A percentile compares a stretch with the other conserved stretches of the same genome.
phyloP scores from a whole-genome alignment of 2,888 invertebrate species.

The Crossocerus cetratus region DNA sequence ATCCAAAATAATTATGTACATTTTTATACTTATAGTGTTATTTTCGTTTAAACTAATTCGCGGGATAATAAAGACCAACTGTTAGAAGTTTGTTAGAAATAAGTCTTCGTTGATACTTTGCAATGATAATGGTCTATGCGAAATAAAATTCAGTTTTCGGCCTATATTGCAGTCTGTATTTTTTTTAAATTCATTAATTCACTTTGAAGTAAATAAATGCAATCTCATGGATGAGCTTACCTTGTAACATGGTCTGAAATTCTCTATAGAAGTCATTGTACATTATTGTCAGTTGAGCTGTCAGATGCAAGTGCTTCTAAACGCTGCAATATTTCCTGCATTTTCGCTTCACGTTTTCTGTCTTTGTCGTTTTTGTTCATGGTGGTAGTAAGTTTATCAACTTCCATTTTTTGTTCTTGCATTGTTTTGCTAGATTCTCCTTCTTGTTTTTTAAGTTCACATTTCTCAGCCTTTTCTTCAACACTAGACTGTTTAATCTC shows the following conservation, averaged over 20 bases:
- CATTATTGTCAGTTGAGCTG: too few species aligned
- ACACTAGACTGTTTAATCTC: not conserved
- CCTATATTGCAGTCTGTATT: too few species aligned
- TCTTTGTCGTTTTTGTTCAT: slow-evolving; percentile 53
- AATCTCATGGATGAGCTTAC: too few species aligned
- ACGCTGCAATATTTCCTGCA: slow-evolving; percentile 52
- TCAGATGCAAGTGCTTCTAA: slow-evolving; percentile 25
- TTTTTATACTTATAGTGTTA: not conserved
- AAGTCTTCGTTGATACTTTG: not conserved
- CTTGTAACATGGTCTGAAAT: too few species aligned
- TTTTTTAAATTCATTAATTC: too few species aligned
- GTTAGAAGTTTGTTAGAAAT: not conserved
- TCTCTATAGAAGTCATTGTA: too few species aligned
- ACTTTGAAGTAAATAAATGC: too few species aligned
- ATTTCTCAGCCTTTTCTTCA: not conserved
- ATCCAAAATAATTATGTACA: not conserved
- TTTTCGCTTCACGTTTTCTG: slow-evolving; percentile 63
- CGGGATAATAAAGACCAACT: too few species aligned
- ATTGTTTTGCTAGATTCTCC: not conserved
- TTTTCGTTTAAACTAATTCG: too few species aligned
- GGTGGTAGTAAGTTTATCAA: not conserved
- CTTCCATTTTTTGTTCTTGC: not conserved
- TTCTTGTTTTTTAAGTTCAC: not conserved
- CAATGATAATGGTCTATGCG: too few species aligned
- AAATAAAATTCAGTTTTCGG: too few species aligned